Base-by-base conservation (phyloP, 2,797 vertebrate species). In the Xerus rutilus region DNA sequence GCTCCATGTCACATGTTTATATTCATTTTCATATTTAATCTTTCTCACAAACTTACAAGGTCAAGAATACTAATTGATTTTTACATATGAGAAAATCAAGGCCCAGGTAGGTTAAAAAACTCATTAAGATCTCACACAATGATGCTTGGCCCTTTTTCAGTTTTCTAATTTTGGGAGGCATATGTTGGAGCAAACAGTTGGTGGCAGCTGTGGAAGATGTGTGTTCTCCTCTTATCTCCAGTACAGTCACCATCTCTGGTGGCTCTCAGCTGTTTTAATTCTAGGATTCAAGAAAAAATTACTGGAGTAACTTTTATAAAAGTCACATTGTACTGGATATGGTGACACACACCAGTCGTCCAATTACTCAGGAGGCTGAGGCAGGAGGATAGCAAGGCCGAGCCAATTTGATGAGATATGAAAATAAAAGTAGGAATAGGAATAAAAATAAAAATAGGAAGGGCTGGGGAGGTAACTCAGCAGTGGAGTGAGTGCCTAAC, bases 1-100 rank as follows among this genome's bases (percentile, higher is more conserved):
- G 25, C 57, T 89, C 78, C 45, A 28, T 32, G 64, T 52, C 82
- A 54, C 43, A 12, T 49, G 8, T 82, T 86, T 81, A 28, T 73
- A 52, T 77, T 83, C 49, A 39, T 89, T 73, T 85, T 94, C 87
- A 52, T 72, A 39, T 64, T 67, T 78, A 87, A 62, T 93, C 72
- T 8, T 79, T 43, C 62, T 72, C 73, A 69, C 45, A 74, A 62
- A 45, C 74, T 70, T 89, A 9, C 57, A 82, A 52, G 45, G n/a
- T 57, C 54, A 86, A 83, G 23, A 72, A 39, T 45, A 62, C 45
- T 65, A 81, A 70, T 88, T 86, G 79, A 74, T 81, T 84, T 57
- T 91, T 84, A 87, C 12, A 81, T 57, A 49, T 54, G 73, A 81
- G 86, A 91, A 93, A 88, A 78, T 28, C n/a, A 78, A 67, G 62